Evolutionary conservation across 2,113 vertebrate species (phyloP), one percentile per base, ranked within the genome.

Genomic region (Caretta caretta): DNA sequence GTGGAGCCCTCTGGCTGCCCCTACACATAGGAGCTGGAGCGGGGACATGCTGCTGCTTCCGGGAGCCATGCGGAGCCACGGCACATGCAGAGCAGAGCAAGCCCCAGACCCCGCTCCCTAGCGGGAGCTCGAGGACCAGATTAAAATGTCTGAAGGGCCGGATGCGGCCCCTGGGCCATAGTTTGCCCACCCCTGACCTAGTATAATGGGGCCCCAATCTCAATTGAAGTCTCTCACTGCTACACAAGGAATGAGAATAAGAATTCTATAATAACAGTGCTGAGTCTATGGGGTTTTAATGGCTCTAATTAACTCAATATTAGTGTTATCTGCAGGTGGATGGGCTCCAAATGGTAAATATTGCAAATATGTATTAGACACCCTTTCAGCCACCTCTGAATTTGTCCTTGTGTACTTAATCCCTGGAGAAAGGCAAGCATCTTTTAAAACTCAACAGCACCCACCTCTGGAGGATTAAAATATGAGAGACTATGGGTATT

Each of bases 261-360:
- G 11, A 76, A 76, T 46, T 46, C 38, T 22, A 22, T 13, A 38
- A 22, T 4, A 76, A 42, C n/a, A 76, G 22, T 6, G 11, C 10
- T 75, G n/a, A 75, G 17, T 72, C 65, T 24, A 54, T 10, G 27
- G 3, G 9, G 25, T 31, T 3, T 22, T 2, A 51, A 50, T 7
- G 5, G 31, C 81, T n/a, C 8, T 62, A 5, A 8, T n/a, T 82
- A 82, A 86, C 80, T 19, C 2, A 72, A 2, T 0, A 82, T 82
- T 57, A 25, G 59, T 65, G 12, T 24, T 49, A 2, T 0, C 0
- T 0, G 1, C 0, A 20, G 10, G 50, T 50, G 0, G 3, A 75
- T 8, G 53, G 42, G 31, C 46, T 25, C 22, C 19, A 49, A 89
- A 81, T 1, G 12, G 46, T n/a, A 13, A 46, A 29, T 38, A 84